These are phyloP conservation scores for Aphrocallistes beatrix DNA, from an alignment of 37 sponge, comb jelly and placozoan genomes.

Conservation along the genomic window DNA sequence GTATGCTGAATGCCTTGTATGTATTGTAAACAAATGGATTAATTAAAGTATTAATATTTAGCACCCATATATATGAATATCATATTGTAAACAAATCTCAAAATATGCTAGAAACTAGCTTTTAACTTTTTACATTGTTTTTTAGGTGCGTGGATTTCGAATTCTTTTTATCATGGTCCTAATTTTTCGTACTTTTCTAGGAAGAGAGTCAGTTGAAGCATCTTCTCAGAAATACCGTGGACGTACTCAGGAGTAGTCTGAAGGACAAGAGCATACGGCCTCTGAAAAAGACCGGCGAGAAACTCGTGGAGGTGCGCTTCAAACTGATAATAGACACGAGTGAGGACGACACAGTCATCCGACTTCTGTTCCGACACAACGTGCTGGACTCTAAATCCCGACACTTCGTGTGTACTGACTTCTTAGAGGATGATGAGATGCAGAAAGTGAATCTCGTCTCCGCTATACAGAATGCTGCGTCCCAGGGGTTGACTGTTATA, in stretches of 20 bases:
- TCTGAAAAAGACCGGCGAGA: not conserved
- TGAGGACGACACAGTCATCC: constrained; percentile 58
- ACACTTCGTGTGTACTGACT: constrained; percentile 67
- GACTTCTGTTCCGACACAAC: constrained; percentile 55
- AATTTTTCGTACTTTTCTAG: not conserved
- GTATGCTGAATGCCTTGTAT: not conserved
- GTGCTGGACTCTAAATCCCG: constrained; percentile 42
- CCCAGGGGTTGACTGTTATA: constrained; percentile 65
- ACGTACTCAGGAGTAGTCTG: constrained; percentile 14
- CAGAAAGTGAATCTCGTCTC: constrained; percentile 75
- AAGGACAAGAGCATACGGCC: not conserved
- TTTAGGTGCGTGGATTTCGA: too few relatives aligned
- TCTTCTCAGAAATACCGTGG: constrained; percentile 16
- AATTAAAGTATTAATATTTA: not conserved
- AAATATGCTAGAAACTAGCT: too few relatives aligned
- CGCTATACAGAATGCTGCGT: constrained; percentile 71
- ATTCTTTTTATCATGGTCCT: not conserved
- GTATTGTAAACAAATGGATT: not conserved
- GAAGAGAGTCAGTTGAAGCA: not conserved
- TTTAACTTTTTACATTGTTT: too few relatives aligned
- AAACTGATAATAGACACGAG: constrained; percentile 78
- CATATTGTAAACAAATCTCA: too few relatives aligned
- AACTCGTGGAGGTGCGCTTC: constrained; percentile 54
- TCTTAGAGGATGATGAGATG: constrained; percentile 57
- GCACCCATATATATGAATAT: too few relatives aligned